Percentiles rank a stretch among this genome's conserved stretches.
Evolutionary conservation across 2,113 vertebrate species (phyloP).

Genomic region (Dascyllus trimaculatus): DNA sequence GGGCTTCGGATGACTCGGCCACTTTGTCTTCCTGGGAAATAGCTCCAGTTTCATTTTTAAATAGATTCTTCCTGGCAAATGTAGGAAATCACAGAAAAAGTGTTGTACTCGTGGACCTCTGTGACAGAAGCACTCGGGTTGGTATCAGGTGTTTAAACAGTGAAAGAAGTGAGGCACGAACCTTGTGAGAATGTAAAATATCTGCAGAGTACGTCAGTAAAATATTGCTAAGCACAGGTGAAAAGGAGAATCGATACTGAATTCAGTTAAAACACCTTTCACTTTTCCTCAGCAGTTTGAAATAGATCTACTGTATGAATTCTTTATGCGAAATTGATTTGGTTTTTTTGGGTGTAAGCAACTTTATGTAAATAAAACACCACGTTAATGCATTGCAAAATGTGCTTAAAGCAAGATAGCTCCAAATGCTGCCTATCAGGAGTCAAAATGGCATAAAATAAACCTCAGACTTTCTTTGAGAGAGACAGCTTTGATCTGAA

Average conservation of each 20-base stretch:
- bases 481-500: conserved; percentile 18
- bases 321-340: background rate
- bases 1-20: conserved; percentile 6
- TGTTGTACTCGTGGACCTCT: background rate
- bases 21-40: background rate
- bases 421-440: background rate
- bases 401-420: background rate
- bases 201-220: background rate
- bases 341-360: conserved; percentile 2
- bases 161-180: conserved; percentile 3
- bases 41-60: conserved; percentile 25
- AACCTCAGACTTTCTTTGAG: background rate
- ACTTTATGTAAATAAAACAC: background rate
- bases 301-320: background rate
- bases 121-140: conserved; percentile 18
- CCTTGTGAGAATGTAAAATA: conserved; percentile 9
- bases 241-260: conserved; percentile 10
- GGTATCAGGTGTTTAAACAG: conserved; percentile 25
- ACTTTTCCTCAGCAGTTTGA: no score
- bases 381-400: background rate
- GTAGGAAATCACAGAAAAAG: conserved; percentile 29
- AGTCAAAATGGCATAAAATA: background rate
- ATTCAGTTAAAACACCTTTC: conserved; percentile 8
- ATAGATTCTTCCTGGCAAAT: conserved; percentile 1
- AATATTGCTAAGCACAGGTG: background rate